These are phyloP conservation scores for Drosophila asahinai DNA, from an alignment of 1,140 invertebrate genomes.

Conservation along the genomic window DNA sequence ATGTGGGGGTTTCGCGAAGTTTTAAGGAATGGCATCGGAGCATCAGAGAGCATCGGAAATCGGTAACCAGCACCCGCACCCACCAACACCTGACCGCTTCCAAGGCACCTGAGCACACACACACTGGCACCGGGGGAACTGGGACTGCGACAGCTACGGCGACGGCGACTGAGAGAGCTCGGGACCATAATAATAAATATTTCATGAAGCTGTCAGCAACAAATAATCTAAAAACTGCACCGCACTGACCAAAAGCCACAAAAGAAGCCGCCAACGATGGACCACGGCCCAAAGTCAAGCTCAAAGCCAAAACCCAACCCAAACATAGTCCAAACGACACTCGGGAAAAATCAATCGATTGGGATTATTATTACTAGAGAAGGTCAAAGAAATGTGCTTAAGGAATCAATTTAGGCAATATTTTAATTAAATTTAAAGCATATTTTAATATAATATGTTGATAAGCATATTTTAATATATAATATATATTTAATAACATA, in stretches of 20 bases:
- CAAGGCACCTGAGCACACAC: conserved; percentile 9
- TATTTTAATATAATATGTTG: no score
- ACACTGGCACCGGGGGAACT: conserved; percentile 6
- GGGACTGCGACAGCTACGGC: conserved; percentile 9
- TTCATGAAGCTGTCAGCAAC: conserved; percentile 84
- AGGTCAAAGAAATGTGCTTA: background rate
- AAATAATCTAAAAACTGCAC: conserved; percentile 81
- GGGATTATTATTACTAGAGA: no score
- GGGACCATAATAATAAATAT: conserved; percentile 81
- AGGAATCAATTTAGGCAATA: background rate
- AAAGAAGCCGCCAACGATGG: conserved; percentile 68
- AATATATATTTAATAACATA: no score
- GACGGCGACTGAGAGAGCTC: conserved; percentile 31
- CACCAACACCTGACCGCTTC: conserved; percentile 53
- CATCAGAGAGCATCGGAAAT: conserved; percentile 15
- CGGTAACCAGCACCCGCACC: conserved; percentile 53
- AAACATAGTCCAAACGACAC: conserved; percentile 28
- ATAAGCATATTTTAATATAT: no score
- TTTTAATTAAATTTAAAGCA: background rate
- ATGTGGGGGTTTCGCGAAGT: conserved; percentile 35
- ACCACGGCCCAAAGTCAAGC: conserved; percentile 47
- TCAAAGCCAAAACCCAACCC: conserved; percentile 37
- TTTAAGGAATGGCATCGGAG: conserved; percentile 10
- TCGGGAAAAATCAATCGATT: background rate
- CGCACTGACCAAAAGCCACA: conserved; percentile 73